Evolutionary conservation across 2,888 invertebrate species (phyloP), one percentile per base, ranked within the genome.

Genomic region (Drosophila tripunctata): DNA sequence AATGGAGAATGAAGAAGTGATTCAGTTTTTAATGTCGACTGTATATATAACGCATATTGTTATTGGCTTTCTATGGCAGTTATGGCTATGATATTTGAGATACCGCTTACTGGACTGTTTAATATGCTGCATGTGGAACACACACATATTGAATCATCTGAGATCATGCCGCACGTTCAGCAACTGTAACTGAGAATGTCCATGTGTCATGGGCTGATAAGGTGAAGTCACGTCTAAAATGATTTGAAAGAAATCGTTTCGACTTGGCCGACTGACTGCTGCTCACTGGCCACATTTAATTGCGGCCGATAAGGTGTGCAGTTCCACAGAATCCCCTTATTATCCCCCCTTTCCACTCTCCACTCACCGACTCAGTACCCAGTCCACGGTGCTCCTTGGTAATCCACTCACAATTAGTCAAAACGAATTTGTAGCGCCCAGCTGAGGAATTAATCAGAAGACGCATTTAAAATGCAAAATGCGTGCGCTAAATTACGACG

Each of bases 401-500:
- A 21, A 43, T 44, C 24, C 40, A 17, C 35, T 52, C 24, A 2
- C 89, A 89, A 90, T 89, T 90, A 89, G 88, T 90, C 89, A 90
- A 86, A 86, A 87, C 84, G 75, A 80, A 86, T 86, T 83, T 77
- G 82, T 67, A 64, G 78, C 76, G 64, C 73, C 75, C 79, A 75
- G 74, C 71, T 66, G 75, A 71, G 72, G 74, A 89, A 88, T 90
- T 89, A 90, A 88, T 83, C 88, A 87, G 89, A 89, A 89, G 79
- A 81, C 80, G 71, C 57, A 55, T 72, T 90, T 87, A 81, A 88
- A 89, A 89, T 89, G 89, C 89, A 88, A 90, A 90, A 90, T 89
- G 89, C 89, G 89, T 89, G 83, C 90, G 82, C 83, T 89, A 88
- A 89, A 89, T 90, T 90, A 90, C 87, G 61, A 80, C 79, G 90